Conservation (phyloP, 2,113 vertebrate genomes). For the Myrmecobius fasciatus region DNA sequence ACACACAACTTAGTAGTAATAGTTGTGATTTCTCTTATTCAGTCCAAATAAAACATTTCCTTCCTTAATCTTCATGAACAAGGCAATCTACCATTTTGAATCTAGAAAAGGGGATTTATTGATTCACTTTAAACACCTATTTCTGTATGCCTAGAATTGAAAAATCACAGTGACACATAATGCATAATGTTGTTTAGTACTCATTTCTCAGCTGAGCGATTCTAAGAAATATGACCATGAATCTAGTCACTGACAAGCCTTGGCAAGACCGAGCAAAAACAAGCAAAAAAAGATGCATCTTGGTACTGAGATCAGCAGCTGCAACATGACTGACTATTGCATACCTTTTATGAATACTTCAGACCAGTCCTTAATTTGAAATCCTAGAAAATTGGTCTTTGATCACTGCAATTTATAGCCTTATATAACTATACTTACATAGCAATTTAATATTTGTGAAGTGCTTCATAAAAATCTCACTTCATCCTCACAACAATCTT, state of each 20-base stretch:
- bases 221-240: conserved; percentile 63
- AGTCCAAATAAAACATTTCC: conserved; percentile 23
- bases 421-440: background rate
- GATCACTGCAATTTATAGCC: conserved; percentile 31
- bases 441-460: background rate
- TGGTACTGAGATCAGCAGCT: background rate
- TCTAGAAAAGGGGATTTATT: conserved; percentile 49
- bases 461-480: background rate
- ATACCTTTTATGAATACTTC: background rate
- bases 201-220: conserved; percentile 63
- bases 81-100: conserved; percentile 36
- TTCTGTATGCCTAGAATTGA: conserved; percentile 49
- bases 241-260: conserved; percentile 44
- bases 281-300: conserved; percentile 29
- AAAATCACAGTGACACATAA: conserved; percentile 40
- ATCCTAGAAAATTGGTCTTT: conserved; percentile 38
- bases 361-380: conserved; percentile 26
- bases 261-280: conserved; percentile 53
- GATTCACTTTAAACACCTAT: conserved; percentile 45
- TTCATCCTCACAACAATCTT: background rate
- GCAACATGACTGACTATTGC: conserved; percentile 26
- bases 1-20: background rate
- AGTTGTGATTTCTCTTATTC: background rate
- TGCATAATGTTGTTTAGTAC: conserved; percentile 61
- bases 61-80: conserved; percentile 40